Conservation (phyloP, 2,888 invertebrate genomes). For the Orthosia cruda region DNA sequence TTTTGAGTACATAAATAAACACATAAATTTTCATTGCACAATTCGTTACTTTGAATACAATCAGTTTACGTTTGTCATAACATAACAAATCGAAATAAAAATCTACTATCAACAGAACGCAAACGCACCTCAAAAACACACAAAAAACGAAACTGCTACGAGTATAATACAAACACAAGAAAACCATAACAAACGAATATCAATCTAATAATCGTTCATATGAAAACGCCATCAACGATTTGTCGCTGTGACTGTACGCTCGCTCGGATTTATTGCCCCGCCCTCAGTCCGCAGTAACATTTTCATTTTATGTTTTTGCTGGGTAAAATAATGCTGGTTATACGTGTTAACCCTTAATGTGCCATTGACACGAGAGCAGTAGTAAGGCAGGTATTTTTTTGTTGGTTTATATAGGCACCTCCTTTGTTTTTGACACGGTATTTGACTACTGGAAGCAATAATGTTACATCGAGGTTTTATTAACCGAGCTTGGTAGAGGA, state of each 20-base stretch:
- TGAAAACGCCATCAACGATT: slow-evolving; percentile 60
- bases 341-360: slow-evolving; percentile 85
- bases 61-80: background rate
- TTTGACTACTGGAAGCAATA: background rate
- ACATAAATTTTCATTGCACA: background rate
- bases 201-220: slow-evolving; percentile 58
- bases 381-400: slow-evolving; percentile 50
- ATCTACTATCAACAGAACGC: background rate
- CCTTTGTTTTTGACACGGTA: slow-evolving; percentile 52
- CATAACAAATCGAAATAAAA: background rate
- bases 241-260: slow-evolving; percentile 65
- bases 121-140: background rate
- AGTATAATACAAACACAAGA: slow-evolving; percentile 11
- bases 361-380: slow-evolving; percentile 81
- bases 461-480: background rate
- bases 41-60: background rate
- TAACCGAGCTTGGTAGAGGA: too few relatives aligned
- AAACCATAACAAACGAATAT: slow-evolving; percentile 59
- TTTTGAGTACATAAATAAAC: background rate
- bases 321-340: slow-evolving; percentile 81
- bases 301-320: slow-evolving; percentile 85
- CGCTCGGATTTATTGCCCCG: slow-evolving; percentile 79
- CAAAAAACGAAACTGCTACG: background rate
- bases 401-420: slow-evolving; percentile 48
- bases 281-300: slow-evolving; percentile 80